Evolutionary conservation across 2,888 invertebrate species (phyloP).

Genomic region (Celastrina argiolus): DNA sequence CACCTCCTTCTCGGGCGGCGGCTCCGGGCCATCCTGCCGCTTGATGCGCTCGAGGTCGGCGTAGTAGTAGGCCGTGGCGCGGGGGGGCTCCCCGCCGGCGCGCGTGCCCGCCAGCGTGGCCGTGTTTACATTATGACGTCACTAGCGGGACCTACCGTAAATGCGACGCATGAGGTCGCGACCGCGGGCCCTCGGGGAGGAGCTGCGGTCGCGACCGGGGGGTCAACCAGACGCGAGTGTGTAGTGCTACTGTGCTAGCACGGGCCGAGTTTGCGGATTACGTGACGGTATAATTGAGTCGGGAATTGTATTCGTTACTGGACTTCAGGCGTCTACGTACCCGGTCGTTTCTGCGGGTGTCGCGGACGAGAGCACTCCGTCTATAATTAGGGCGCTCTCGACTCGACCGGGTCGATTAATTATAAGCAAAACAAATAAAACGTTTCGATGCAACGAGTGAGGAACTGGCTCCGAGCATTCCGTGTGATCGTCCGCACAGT

Average conservation of each 20-base stretch:
- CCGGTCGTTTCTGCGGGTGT: not conserved
- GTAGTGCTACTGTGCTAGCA: too few relatives aligned
- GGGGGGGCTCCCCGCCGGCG: slow-evolving; percentile 75
- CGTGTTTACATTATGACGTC: slow-evolving; percentile 31
- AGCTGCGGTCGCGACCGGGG: not conserved
- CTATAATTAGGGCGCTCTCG: not conserved
- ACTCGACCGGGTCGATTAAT: not conserved
- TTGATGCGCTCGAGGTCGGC: slow-evolving; percentile 77
- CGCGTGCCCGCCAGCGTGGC: slow-evolving; percentile 50
- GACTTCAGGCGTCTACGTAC: too few relatives aligned
- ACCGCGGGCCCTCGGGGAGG: not conserved
- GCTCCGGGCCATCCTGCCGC: slow-evolving; percentile 44
- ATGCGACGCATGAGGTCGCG: not conserved
- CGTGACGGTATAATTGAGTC: too few relatives aligned
- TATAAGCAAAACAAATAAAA: not conserved
- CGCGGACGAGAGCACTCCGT: not conserved
- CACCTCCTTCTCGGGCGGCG: slow-evolving; percentile 35
- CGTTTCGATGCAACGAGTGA: not conserved
- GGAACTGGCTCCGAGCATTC: not conserved
- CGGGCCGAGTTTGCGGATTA: not conserved
- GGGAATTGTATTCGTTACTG: too few relatives aligned
- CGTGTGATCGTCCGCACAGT: not conserved
- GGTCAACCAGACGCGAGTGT: too few relatives aligned
- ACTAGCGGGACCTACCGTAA: not conserved
- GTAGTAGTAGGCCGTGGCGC: slow-evolving; percentile 78